Evolutionary conservation across 2,888 invertebrate species (phyloP).

Genomic region (Hermaeophaga mercurialis): DNA sequence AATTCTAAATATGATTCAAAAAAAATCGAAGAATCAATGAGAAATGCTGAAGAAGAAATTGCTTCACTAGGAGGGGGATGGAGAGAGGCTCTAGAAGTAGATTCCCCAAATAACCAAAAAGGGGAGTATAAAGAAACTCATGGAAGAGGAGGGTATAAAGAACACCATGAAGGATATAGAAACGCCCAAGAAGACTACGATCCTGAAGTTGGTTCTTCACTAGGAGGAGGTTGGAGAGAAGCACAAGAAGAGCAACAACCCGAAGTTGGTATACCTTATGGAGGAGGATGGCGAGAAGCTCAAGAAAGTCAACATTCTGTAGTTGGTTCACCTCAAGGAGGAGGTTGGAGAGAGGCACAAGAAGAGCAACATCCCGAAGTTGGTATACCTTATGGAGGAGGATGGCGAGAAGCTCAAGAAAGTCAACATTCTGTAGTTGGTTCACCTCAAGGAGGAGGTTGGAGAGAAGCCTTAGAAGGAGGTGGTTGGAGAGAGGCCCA

Average conservation of each 20-base stretch:
- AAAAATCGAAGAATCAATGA: too few relatives aligned
- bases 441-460: neutral
- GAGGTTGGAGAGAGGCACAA: conserved; percentile 2
- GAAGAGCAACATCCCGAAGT: too few relatives aligned
- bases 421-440: too few relatives aligned
- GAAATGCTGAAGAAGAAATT: neutral
- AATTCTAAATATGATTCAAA: too few relatives aligned
- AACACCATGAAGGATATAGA: neutral
- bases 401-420: conserved; percentile 1
- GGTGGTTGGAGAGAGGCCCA: conserved; percentile 3
- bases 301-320: neutral
- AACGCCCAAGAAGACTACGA: neutral
- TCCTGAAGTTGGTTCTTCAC: neutral
- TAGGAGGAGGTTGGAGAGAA: neutral
- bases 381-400: too few relatives aligned
- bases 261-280: neutral
- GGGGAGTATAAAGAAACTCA: neutral
- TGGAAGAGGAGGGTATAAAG: neutral
- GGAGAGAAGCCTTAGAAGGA: neutral
- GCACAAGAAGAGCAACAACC: neutral
- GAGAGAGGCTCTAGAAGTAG: neutral
- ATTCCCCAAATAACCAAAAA: neutral
- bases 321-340: neutral
- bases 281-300: conserved; percentile 1
- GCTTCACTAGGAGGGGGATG: neutral